Conservation (phyloP, 2,888 invertebrate species). For the Ennomos fuscantarius region DNA sequence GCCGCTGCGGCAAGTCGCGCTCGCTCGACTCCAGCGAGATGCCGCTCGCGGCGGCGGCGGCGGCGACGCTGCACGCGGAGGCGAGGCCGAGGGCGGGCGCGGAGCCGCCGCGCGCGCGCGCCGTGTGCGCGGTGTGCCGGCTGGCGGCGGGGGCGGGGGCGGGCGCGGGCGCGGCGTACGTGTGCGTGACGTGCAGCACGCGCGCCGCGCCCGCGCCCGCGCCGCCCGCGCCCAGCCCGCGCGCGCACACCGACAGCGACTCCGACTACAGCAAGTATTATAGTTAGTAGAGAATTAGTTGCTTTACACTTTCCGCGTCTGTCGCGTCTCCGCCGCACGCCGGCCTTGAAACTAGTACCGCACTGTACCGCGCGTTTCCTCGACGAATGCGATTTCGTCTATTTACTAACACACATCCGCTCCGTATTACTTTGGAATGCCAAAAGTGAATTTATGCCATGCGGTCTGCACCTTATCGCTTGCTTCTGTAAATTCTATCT, state of each 20-base stretch:
- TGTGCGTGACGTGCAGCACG: conserved; percentile 53
- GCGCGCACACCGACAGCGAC: conserved; percentile 65
- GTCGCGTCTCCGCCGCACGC: conserved; percentile 44
- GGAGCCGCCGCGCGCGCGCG: conserved; percentile 57
- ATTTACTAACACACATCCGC: no score
- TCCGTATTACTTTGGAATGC: no score
- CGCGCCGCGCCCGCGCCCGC: conserved; percentile 40
- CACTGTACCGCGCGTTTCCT: conserved; percentile 24
- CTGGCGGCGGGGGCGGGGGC: conserved; percentile 51
- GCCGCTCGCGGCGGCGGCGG: conserved; percentile 84
- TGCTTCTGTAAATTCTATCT: no score
- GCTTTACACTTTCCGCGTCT: conserved; percentile 63
- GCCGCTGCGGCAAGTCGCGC: conserved; percentile 91
- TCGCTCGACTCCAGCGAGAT: conserved; percentile 95
- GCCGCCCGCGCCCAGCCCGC: conserved; percentile 38
- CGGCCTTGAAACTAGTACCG: conserved; percentile 35
- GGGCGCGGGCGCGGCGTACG: conserved; percentile 46
- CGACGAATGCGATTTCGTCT: conserved; percentile 5
- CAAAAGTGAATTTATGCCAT: no score
- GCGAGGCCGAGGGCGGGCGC: conserved; percentile 46
- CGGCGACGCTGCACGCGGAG: conserved; percentile 66
- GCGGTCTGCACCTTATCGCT: no score
- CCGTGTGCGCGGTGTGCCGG: conserved; percentile 59
- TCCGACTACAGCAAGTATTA: conserved; percentile 85
- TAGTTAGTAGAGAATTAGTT: conserved; percentile 81